Base-by-base conservation (phyloP, 2,113 vertebrate species). In the Gavia stellata region DNA sequence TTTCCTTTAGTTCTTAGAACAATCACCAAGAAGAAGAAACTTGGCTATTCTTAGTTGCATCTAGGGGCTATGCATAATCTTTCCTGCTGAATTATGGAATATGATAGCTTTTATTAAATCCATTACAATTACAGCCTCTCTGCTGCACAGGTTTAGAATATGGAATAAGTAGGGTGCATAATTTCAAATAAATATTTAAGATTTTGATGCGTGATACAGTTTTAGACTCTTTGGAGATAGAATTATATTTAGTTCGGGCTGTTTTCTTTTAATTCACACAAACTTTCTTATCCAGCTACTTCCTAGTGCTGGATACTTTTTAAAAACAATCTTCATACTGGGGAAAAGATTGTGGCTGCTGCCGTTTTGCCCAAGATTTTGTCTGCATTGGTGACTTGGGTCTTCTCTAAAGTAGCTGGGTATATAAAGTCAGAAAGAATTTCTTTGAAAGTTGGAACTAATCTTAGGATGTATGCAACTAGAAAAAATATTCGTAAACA, bases 161-260 rank as follows among this genome's bases (percentile, higher is more conserved):
- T 97, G 97, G 95, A 98, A 98, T 98, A 98, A 98, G 91, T 97
- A 98, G 98, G 98, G 97, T 97, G 96, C 96, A 97, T 98, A 98
- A 94, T 97, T 97, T 96, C 96, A 97, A 97, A 98, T 98, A 98
- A 98, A 98, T 98, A 98, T 98, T 98, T 98, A 97, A 98, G 97
- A 95, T 97, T 97, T 97, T 93, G 86, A 94, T 97, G 94, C 75
- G 5, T 96, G 96, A 97, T 97, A 94, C 49, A 3, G 86, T 96
- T 96, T 97, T 94, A 97, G 97, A 96, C 91, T 98, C 96, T 95
- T 83, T 86, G 58, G 75, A 96, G 73, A 75, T 50, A 84, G 78
- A 86, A 90, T 88, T 94, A 45, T 90, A 95, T 96, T 96, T 95
- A 52, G 89, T 66, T 52, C 49, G 62, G 79, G 77, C 81, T 74